Evolutionary conservation across 2,113 vertebrate genomes (phyloP).

Genomic region (Microtus oregoni): DNA sequence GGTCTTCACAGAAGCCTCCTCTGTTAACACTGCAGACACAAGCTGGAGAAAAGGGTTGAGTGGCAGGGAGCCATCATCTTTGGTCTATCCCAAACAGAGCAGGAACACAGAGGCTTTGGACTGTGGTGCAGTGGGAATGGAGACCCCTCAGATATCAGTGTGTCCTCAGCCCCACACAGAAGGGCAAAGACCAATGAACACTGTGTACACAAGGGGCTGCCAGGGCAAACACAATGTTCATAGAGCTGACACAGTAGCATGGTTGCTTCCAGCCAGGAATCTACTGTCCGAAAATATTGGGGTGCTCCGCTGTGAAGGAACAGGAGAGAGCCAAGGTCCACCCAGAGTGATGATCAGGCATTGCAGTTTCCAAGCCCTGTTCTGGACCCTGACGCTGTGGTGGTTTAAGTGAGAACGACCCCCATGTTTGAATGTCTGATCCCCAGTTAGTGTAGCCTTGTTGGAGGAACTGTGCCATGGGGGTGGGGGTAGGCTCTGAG

Average conservation of each 20-base stretch:
- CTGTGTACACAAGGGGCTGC: neutral
- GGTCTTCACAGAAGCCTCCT: neutral
- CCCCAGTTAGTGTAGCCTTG: neutral
- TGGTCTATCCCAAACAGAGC: neutral
- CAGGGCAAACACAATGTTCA: neutral
- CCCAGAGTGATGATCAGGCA: no score
- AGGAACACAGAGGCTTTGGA: neutral
- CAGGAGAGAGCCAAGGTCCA: neutral
- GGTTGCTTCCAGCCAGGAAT: neutral
- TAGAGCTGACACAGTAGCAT: neutral
- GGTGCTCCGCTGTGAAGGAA: neutral
- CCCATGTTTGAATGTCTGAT: neutral
- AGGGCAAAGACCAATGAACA: neutral
- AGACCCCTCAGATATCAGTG: accelerated
- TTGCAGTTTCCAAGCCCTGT: neutral
- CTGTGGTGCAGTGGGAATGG: neutral
- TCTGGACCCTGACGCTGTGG: neutral
- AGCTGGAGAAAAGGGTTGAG: neutral
- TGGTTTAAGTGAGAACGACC: neutral
- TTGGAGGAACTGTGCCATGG: neutral
- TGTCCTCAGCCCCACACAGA: neutral
- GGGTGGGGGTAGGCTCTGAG: neutral
- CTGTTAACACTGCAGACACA: neutral
- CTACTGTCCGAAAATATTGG: neutral
- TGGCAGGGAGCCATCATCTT: accelerated